Evolutionary conservation across 2,797 vertebrate species (phyloP), one percentile per base, ranked within the genome.

Genomic region (Threskiornis aethiopicus): DNA sequence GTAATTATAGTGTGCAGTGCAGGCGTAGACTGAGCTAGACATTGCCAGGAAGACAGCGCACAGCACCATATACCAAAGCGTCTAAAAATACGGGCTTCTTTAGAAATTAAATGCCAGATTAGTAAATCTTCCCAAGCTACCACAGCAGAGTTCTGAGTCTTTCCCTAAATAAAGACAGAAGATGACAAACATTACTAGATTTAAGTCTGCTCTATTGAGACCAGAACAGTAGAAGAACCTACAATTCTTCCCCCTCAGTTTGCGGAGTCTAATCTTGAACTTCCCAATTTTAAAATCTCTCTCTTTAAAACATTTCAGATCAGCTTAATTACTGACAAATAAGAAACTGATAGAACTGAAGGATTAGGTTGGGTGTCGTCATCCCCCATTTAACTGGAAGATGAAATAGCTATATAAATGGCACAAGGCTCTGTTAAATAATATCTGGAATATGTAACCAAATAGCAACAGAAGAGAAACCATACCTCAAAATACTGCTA

Each of bases 1-100:
- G 1, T 9, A 65, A 22, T 24, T 5, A 11, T 3, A 44, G 69
- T 0, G 13, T 6, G 24, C 29, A 8, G 11, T 1, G 16, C n/a
- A 10, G 61, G 49, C 69, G 54, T 2, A 10, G 75, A 16, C 46
- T 8, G 35, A 65, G 46, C 39, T 4, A 19, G 47, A 15, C 31
- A 1, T 2, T 18, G 49, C 62, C 37, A 37, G 73, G 61, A 9
- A 46, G 49, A 28, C 15, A 6, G 16, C 0, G 10, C 69, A 24
- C 42, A 58, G 35, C 54, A 44, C 41, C 42, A 9, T 9, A 2
- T 4, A 47, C 10, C n/a, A 37, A 33, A 58, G 51, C 69, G 33
- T 11, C 75, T 24, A 25, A 69, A 78, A 41, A 29, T 15, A 18
- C 0, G 10, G 24, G 25, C 49, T 61, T 20, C 46, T 58, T 58